These are phyloP conservation scores for Patagioenas fasciata DNA, from an alignment of 2,113 vertebrate genomes.

Conservation along the genomic window DNA sequence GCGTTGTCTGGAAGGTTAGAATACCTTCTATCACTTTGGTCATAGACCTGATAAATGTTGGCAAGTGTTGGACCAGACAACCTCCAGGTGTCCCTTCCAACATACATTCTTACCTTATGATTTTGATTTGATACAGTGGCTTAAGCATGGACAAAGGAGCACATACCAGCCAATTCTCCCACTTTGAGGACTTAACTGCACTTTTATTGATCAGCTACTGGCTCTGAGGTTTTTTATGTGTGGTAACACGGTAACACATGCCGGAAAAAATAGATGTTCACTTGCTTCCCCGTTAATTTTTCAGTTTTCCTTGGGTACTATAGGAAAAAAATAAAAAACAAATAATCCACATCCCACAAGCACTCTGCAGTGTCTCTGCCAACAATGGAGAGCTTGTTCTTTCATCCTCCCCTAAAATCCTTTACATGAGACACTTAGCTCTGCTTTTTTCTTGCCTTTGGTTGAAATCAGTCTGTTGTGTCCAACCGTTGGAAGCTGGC, in stretches of 20 bases:
- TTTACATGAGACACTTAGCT: background rate
- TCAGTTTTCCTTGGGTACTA: background rate
- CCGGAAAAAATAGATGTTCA: background rate
- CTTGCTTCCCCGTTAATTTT: background rate
- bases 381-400: conserved; percentile 16
- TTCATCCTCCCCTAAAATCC: background rate
- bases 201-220: background rate
- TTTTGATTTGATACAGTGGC: background rate
- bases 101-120: background rate
- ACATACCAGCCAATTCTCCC: background rate
- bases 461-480: background rate
- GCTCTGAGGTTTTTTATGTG: background rate
- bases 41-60: background rate
- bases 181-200: background rate
- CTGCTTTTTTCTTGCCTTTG: background rate
- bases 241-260: background rate
- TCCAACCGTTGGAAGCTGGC: background rate
- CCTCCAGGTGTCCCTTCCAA: background rate
- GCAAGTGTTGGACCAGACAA: background rate
- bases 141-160: background rate
- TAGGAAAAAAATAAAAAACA: background rate
- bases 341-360: background rate
- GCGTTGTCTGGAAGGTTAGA: background rate
- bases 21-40: background rate
- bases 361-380: background rate